A percentile compares a stretch with the other conserved stretches of the same genome.
These are phyloP conservation scores for Ptilodon capucinus DNA, from an alignment of 2,888 invertebrate genomes.

Conservation along the genomic window DNA sequence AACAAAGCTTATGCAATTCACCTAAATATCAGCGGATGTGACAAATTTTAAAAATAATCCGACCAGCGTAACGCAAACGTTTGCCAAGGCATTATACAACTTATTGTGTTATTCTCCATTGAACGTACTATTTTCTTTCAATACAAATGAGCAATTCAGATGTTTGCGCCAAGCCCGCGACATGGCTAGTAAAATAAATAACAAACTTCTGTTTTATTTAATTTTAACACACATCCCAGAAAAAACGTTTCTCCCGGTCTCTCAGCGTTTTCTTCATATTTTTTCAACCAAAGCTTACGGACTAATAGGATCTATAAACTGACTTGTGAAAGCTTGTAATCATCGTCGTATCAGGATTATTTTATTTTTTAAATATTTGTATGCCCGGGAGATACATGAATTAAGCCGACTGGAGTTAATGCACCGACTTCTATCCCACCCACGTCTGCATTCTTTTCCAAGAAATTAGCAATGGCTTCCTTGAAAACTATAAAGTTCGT, in stretches of 20 bases:
- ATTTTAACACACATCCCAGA: constrained; percentile 9
- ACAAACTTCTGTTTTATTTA: constrained; percentile 7
- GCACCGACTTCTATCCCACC: background rate
- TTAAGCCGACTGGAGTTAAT: too few relatives aligned
- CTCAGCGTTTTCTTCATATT: too few relatives aligned
- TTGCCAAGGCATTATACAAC: constrained; percentile 27
- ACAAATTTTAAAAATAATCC: constrained; percentile 7
- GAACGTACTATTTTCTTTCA: constrained; percentile 31
- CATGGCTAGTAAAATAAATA: constrained; percentile 25
- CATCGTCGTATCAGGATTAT: too few relatives aligned
- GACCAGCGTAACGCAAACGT: constrained; percentile 7
- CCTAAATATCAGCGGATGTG: constrained; percentile 2
- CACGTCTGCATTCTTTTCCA: background rate
- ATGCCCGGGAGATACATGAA: too few relatives aligned
- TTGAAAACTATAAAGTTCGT: background rate
- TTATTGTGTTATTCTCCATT: constrained; percentile 16
- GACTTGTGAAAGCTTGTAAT: too few relatives aligned
- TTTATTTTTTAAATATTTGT: too few relatives aligned
- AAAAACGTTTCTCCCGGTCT: background rate
- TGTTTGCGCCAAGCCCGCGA: constrained; percentile 25
- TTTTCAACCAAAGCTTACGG: too few relatives aligned
- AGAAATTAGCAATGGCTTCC: background rate
- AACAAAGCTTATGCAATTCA: constrained; percentile 3
- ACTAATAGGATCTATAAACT: too few relatives aligned
- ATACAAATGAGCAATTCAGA: constrained; percentile 27